These are phyloP conservation scores for Ligdia adustata DNA, from an alignment of 2,888 invertebrate species.

Conservation along the genomic window DNA sequence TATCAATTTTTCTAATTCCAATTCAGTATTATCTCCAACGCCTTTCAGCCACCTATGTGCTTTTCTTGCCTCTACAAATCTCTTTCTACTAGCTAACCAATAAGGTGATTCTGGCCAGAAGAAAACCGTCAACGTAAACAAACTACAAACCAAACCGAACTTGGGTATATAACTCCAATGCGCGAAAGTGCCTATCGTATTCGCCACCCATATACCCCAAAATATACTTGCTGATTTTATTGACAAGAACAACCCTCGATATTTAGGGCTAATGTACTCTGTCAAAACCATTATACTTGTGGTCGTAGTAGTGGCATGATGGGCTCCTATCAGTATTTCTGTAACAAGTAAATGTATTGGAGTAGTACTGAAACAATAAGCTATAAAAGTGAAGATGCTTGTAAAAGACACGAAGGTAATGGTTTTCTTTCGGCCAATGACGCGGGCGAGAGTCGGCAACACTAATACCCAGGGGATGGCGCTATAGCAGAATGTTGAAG, in stretches of 20 bases:
- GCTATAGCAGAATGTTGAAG: conserved; percentile 10
- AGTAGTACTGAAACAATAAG: conserved; percentile 3
- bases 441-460: not conserved
- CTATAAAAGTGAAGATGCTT: conserved; percentile 5
- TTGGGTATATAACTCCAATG: conserved; percentile 10
- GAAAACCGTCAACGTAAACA: conserved; percentile 2
- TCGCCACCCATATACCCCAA: conserved; percentile 13
- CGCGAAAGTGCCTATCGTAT: conserved; percentile 5
- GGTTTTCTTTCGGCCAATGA: conserved; percentile 7
- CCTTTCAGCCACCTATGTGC: conserved; percentile 13
- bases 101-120: conserved; percentile 12
- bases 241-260: conserved; percentile 3
- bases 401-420: not conserved
- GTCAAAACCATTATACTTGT: conserved; percentile 1
- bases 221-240: conserved; percentile 13
- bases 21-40: not conserved
- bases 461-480: conserved; percentile 11
- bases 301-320: not conserved
- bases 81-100: conserved; percentile 3
- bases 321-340: conserved; percentile 2
- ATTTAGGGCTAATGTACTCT: conserved; percentile 3
- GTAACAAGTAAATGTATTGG: conserved; percentile 8
- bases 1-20: conserved; percentile 3
- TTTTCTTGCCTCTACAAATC: conserved; percentile 5
- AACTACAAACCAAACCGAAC: conserved; percentile 3